Conservation (phyloP, 1,140 invertebrate species). For the Schlechtendalia chinensis region DNA sequence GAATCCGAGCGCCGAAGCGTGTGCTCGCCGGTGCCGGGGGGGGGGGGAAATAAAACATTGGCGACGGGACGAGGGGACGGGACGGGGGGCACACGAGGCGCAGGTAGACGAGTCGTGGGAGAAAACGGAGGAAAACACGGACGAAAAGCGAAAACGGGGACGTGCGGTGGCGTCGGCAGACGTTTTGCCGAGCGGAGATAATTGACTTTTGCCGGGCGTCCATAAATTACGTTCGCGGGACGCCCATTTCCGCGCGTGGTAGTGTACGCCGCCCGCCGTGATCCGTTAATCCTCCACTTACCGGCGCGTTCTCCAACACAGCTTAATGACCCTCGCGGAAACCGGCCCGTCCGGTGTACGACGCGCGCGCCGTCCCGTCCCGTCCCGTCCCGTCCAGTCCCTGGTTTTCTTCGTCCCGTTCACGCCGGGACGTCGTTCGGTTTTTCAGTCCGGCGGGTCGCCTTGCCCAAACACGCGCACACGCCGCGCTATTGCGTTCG, state of each 20-base stretch:
- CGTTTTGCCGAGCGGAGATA: slow-evolving; percentile 41
- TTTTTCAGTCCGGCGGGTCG: too few species aligned
- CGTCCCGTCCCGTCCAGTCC: too few species aligned
- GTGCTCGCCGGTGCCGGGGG: too few species aligned
- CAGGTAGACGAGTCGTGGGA: not conserved
- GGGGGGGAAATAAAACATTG: too few species aligned
- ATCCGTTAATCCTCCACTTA: slow-evolving; percentile 50
- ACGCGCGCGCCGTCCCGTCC: slow-evolving; percentile 8
- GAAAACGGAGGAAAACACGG: too few species aligned
- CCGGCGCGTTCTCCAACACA: slow-evolving; percentile 48
- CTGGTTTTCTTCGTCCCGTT: too few species aligned
- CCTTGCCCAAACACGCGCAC: not conserved
- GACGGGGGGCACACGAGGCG: not conserved
- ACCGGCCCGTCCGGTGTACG: slow-evolving; percentile 29
- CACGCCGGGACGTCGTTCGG: too few species aligned
- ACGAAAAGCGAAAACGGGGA: too few species aligned
- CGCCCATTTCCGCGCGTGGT: slow-evolving; percentile 44
- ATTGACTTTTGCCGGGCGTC: slow-evolving; percentile 45
- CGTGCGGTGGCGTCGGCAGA: not conserved
- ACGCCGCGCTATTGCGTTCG: too few species aligned
- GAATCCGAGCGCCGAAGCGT: too few species aligned
- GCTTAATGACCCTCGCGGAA: slow-evolving; percentile 48
- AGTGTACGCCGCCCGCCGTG: slow-evolving; percentile 41
- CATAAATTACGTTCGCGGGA: slow-evolving; percentile 45
- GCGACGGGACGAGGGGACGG: not conserved